phyloP scores from a whole-genome alignment of 2,113 vertebrate species.

The Noturus placidus region DNA sequence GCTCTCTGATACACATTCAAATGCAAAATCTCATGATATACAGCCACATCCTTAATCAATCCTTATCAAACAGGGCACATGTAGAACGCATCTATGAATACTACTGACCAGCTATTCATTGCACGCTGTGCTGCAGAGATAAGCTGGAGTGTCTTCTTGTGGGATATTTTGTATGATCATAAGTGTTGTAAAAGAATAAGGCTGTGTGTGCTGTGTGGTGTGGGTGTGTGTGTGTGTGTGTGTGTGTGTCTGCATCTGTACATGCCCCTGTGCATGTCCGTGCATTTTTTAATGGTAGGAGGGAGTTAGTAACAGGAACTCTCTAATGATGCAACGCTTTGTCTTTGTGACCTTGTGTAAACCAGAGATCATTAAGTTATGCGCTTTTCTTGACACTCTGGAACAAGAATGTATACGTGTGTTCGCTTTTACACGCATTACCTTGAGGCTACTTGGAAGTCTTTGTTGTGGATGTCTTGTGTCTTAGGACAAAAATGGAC shows the following conservation, averaged over 20 bases:
- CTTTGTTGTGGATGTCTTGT: conserved; percentile 7
- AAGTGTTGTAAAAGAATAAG: neutral
- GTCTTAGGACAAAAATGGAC: conserved; percentile 31
- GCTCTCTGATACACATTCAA: conserved; percentile 28
- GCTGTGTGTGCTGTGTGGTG: conserved; percentile 4
- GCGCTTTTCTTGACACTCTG: conserved; percentile 15
- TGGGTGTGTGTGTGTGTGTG: conserved; percentile 4
- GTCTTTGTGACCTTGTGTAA: conserved; percentile 39
- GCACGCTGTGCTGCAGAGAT: conserved; percentile 39
- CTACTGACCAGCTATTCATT: conserved; percentile 25
- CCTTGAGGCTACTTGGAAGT: conserved; percentile 8
- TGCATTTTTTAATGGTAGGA: conserved; percentile 14
- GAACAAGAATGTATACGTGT: neutral
- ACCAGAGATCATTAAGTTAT: conserved; percentile 37
- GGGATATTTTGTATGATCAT: conserved; percentile 30
- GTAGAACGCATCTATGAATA: conserved; percentile 1
- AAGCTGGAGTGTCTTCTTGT: conserved; percentile 21
- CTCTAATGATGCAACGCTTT: conserved; percentile 23
- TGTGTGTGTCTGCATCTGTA: conserved; percentile 14
- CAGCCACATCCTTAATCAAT: conserved; percentile 30
- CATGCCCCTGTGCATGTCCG: neutral
- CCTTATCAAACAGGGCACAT: conserved; percentile 32
- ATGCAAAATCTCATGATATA: conserved; percentile 32
- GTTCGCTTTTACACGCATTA: conserved; percentile 18
- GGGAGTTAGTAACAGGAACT: conserved; percentile 41